Percentiles rank a stretch among this genome's conserved stretches.
phyloP scores from a whole-genome alignment of 2,797 vertebrate species.

The Notamacropus eugenii region DNA sequence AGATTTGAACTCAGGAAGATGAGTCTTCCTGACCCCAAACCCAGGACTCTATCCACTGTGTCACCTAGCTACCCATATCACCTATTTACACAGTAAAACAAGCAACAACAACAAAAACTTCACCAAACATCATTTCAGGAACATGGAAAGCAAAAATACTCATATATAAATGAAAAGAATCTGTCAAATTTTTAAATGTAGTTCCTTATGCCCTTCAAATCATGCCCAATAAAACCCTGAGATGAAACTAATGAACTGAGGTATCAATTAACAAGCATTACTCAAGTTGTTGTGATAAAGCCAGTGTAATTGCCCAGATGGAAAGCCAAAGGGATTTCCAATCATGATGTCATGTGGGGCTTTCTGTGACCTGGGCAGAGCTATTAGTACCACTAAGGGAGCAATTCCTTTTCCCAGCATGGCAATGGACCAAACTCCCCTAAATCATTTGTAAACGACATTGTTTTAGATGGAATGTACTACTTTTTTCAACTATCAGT shows the following conservation, averaged over 20 bases:
- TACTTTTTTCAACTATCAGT: background rate
- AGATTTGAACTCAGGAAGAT: background rate
- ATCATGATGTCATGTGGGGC: background rate
- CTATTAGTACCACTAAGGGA: conserved; percentile 41
- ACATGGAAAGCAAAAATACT: conserved; percentile 60
- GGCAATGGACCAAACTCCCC: background rate
- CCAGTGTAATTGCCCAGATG: conserved; percentile 12
- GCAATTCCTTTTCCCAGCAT: conserved; percentile 37
- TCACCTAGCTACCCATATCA: conserved; percentile 34
- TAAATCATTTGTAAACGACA: conserved; percentile 49
- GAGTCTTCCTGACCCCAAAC: background rate
- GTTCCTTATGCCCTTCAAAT: conserved; percentile 3
- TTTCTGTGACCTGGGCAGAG: conserved; percentile 22
- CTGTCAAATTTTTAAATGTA: conserved; percentile 5
- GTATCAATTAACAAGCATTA: background rate
- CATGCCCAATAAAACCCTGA: background rate
- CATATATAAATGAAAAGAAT: conserved; percentile 37
- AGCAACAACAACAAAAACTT: background rate
- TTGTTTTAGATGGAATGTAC: conserved; percentile 24
- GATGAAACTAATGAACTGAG: background rate
- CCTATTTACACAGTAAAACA: conserved; percentile 57
- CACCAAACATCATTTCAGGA: conserved; percentile 43
- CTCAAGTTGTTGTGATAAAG: conserved; percentile 12
- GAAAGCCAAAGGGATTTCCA: conserved; percentile 43
- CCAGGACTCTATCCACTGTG: conserved; percentile 8